Evolutionary conservation across 2,113 vertebrate species (phyloP).

Genomic region (Theristicus caerulescens): DNA sequence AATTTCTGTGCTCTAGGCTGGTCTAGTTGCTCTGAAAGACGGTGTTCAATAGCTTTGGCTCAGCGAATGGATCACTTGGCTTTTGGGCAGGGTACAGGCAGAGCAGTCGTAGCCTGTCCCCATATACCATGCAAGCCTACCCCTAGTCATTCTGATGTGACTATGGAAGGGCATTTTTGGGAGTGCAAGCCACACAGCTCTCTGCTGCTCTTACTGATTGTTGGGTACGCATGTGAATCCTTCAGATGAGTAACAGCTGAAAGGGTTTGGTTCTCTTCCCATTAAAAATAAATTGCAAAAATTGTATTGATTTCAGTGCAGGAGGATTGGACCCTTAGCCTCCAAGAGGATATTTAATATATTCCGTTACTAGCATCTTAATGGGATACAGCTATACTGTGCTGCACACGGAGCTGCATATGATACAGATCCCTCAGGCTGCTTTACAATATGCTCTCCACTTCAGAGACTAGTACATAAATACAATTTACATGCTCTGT

Average conservation of each 20-base stretch:
- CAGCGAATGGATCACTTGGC: background rate
- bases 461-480: slow-evolving; percentile 52
- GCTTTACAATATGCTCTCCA: slow-evolving; percentile 34
- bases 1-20: background rate
- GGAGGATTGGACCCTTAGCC: background rate
- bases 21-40: background rate
- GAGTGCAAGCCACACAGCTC: background rate
- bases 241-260: background rate
- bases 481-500: slow-evolving; percentile 55
- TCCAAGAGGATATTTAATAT: slow-evolving; percentile 46
- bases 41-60: rapidly evolving
- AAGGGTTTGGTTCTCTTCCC: background rate
- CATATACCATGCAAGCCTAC: background rate
- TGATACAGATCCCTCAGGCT: slow-evolving; percentile 47
- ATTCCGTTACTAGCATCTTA: slow-evolving; percentile 46
- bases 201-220: background rate
- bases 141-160: background rate
- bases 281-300: slow-evolving; percentile 45
- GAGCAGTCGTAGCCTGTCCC: rapidly evolving
- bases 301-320: slow-evolving; percentile 34
- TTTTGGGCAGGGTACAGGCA: background rate
- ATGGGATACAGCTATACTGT: slow-evolving; percentile 38
- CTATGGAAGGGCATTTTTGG: background rate
- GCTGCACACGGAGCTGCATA: slow-evolving; percentile 7
- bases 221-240: background rate